Base-by-base conservation (phyloP, 2,113 vertebrate genomes). In the Callipepla californica region DNA sequence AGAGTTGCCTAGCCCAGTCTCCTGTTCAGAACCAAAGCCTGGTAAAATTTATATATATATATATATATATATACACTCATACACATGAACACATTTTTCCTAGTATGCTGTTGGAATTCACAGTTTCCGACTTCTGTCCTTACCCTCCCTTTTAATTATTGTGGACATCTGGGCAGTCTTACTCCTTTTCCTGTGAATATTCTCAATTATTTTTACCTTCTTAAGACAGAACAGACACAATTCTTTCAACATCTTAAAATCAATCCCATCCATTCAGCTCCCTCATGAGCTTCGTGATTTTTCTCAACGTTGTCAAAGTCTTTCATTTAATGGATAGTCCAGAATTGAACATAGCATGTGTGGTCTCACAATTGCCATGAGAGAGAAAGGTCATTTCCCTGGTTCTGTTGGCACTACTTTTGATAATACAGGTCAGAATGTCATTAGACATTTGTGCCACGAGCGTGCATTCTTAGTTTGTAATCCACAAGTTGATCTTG, bases 271-370 rank as follows among this genome's bases (percentile, higher is more conserved):
- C 16, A 32, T 65, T 47, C 23, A 68, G 3, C 3, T 90, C 18
- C 9, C n/a, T 32, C 28, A 15, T 4, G 11, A 5, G 32, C 21
- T 34, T 36, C 9, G 10, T 66, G 30, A 17, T 34, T 25, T 61
- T 5, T 9, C 3, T 57, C 25, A 8, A 9, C 18, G 34, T 19
- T 2, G 1, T 0, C 2, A 1, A 18, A 70, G 2, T 20, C 18
- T 69, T 55, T 74, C 13, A 5, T 42, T 6, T 42, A 6, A 38
- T 72, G 34, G 3, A 4, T 1, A 59, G 11, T 14, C 13, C 28
- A 72, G 38, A 95, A 32, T 6, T 34, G 65, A 44, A 22, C 42
- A 14, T 6, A 55, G 21, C 12, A 22, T 3, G 11, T 58, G 3
- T 1, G 2, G 7, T 44, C 32, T 80, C 28, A 44, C 7, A 81